A percentile compares a stretch with the other conserved stretches of the same genome.
phyloP scores from a whole-genome alignment of 2,113 vertebrate genomes.

The Pristiophorus japonicus region DNA sequence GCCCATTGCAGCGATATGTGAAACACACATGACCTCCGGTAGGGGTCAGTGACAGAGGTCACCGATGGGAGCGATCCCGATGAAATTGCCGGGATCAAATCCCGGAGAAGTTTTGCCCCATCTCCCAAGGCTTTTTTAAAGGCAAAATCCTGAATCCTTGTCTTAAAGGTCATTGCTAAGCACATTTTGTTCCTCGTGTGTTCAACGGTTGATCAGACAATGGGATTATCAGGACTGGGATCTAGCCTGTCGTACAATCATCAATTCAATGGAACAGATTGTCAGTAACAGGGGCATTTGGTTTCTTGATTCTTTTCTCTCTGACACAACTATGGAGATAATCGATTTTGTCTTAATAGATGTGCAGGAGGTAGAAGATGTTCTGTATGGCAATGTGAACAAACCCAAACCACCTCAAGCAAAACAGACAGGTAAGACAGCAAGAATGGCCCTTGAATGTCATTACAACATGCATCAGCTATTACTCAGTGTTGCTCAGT shows the following conservation, averaged over 20 bases:
- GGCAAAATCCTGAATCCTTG: too few relatives aligned
- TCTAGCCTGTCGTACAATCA: background rate
- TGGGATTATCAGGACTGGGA: background rate
- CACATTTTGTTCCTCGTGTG: background rate
- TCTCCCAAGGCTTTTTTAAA: background rate
- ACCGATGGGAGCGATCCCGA: background rate
- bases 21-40: background rate
- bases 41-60: background rate
- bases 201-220: background rate
- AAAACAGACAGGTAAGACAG: too few relatives aligned
- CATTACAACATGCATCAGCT: too few relatives aligned
- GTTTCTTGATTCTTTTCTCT: background rate
- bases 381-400: too few relatives aligned
- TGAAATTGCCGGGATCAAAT: background rate
- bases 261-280: background rate
- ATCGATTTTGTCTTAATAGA: too few relatives aligned
- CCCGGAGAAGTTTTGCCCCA: background rate
- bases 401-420: too few relatives aligned
- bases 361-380: too few relatives aligned
- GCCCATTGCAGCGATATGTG: background rate
- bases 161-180: too few relatives aligned
- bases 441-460: too few relatives aligned
- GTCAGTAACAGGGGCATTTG: background rate
- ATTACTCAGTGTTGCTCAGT: too few relatives aligned
- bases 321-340: too few relatives aligned